Base-by-base conservation (phyloP, 2,113 vertebrate genomes). In the Protomyctophum bolini region DNA sequence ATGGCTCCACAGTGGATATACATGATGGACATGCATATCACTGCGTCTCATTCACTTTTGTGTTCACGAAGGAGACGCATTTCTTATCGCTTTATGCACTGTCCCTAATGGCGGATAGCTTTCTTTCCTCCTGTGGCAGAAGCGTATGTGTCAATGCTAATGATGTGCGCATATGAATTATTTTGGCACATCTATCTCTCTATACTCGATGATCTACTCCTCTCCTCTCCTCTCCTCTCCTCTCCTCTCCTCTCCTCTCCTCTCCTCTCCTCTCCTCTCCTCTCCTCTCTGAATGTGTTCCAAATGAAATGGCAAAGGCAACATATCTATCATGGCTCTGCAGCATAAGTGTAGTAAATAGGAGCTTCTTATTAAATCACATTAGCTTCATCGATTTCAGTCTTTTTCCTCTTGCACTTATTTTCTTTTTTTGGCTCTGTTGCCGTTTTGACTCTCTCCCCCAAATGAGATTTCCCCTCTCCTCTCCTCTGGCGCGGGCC, bases 331-430 rank as follows among this genome's bases (percentile, higher is more conserved):
- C 89, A 89, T 75, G 70, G 77, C 70, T 88, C 79, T 81, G 63
- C 65, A 55, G 80, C 75, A 50, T 81, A 51, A 62, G 71, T n/a
- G 75, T 72, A 84, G 81, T 80, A 86, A 87, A 86, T 86, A 81
- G 33, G 85, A 72, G 83, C 76, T 75, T 87, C 86, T 90, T 87
- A 91, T 91, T 91, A 92, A 91, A 91, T 92, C 87, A 87, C 87
- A 89, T 90, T 91, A 88, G 85, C 70, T 75, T 64, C 81, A 93
- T 91, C 82, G 86, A 91, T 92, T 84, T 79, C 83, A 50, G 63
- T 41, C 5, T 41, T 41, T 41, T 41, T 41, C 33, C 33, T 41
- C 33, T 41, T 41, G 21, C 33, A 41, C 33, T 41, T 21, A 21
- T 21, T 21, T 21, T 2, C 21, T 41, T 41, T 6, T 49, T 63